A percentile compares a stretch with the other conserved stretches of the same genome.
Evolutionary conservation across 2,113 vertebrate species (phyloP).

Genomic region (Tringa solitaria): DNA sequence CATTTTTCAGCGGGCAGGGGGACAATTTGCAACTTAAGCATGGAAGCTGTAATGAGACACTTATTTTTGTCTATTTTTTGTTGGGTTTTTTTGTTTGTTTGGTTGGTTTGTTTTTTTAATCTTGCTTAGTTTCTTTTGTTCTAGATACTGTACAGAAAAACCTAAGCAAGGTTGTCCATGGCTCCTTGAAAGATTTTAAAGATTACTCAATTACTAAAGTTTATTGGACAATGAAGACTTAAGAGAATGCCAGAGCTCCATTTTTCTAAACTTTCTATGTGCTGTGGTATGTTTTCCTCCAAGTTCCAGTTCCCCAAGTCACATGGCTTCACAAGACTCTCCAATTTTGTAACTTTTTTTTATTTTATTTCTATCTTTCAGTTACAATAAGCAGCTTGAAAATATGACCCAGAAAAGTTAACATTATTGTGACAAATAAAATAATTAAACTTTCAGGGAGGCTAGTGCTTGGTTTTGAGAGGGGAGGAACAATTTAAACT

Average conservation of each 20-base stretch:
- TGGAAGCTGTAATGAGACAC: background rate
- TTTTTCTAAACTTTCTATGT: background rate
- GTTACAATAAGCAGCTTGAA: background rate
- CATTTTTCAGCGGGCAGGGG: background rate
- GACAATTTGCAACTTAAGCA: background rate
- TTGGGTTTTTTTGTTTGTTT: background rate
- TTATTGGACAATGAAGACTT: background rate
- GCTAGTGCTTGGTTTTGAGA: background rate
- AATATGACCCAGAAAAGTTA: background rate
- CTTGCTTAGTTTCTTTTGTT: background rate
- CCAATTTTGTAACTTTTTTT: background rate
- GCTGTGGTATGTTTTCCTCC: background rate
- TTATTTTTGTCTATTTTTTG: background rate
- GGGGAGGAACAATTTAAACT: background rate
- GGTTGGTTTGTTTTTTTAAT: background rate
- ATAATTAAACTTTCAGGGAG: background rate
- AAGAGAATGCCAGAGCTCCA: background rate
- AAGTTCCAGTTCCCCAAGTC: background rate
- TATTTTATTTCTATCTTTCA: background rate
- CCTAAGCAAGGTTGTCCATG: background rate
- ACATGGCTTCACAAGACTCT: background rate
- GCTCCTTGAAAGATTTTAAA: background rate
- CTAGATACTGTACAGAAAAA: background rate
- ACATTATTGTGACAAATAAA: background rate
- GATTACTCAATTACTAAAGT: background rate